Percentiles rank a stretch among this genome's conserved stretches.
These are phyloP conservation scores for Rissa tridactyla DNA, from an alignment of 2,113 vertebrate species.

Conservation along the genomic window DNA sequence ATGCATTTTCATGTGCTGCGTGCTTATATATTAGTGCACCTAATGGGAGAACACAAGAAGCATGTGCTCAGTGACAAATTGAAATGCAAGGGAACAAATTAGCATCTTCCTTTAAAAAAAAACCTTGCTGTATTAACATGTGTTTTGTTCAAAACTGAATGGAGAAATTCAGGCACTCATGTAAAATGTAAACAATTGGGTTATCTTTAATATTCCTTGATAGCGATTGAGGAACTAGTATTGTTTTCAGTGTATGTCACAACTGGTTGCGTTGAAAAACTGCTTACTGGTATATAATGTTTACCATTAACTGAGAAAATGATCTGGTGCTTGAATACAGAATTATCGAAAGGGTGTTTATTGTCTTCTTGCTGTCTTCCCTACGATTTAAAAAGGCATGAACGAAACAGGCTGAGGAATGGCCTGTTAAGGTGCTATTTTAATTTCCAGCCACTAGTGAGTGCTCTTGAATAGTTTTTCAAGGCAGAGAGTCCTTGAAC, in stretches of 20 bases:
- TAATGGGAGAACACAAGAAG: not conserved
- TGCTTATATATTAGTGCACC: not conserved
- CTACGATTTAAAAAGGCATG: not conserved
- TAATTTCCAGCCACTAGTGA: slow-evolving; percentile 83
- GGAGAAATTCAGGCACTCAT: slow-evolving; percentile 59
- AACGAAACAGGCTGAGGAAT: not conserved
- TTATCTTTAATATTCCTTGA: slow-evolving; percentile 56
- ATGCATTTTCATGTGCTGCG: not conserved
- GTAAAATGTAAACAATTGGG: slow-evolving; percentile 54
- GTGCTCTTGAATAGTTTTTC: slow-evolving; percentile 91
- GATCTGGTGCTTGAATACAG: slow-evolving; percentile 28
- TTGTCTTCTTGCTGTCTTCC: not conserved
- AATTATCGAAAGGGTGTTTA: slow-evolving; percentile 46
- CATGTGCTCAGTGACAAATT: not conserved
- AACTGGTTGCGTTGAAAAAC: slow-evolving; percentile 72
- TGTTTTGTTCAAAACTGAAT: slow-evolving; percentile 44
- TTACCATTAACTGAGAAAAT: slow-evolving; percentile 64
- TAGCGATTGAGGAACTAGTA: slow-evolving; percentile 19
- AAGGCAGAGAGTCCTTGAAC: slow-evolving; percentile 26
- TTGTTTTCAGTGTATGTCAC: slow-evolving; percentile 68
- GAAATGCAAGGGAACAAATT: slow-evolving; percentile 56
- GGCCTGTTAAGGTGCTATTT: slow-evolving; percentile 70
- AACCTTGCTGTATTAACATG: slow-evolving; percentile 29
- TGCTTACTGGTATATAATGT: slow-evolving; percentile 56
- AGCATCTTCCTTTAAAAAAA: not conserved